Evolutionary conservation across 2,888 invertebrate genomes (phyloP).

Genomic region (Phorcus lineatus): DNA sequence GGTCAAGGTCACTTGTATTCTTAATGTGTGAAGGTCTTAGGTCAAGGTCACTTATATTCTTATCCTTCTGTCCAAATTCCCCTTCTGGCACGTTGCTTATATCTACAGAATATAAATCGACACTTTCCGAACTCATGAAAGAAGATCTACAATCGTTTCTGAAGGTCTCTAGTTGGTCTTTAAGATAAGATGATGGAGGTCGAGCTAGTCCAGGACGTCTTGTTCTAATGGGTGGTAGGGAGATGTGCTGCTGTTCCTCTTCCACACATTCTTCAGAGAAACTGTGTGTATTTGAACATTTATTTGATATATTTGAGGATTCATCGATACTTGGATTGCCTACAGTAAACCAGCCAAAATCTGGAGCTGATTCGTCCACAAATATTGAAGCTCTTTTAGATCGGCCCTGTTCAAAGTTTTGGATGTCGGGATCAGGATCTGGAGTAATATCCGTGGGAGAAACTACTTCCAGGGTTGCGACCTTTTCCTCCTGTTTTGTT

Average conservation of each 20-base stretch:
- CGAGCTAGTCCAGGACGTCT: not conserved
- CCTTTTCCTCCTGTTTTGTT: not conserved
- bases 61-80: too few relatives aligned
- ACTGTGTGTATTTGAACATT: not conserved
- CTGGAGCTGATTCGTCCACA: not conserved
- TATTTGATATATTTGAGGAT: not conserved
- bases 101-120: too few relatives aligned
- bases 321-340: not conserved
- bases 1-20: too few relatives aligned
- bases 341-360: slow-evolving; percentile 10
- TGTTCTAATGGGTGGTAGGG: not conserved
- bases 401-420: not conserved
- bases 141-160: too few relatives aligned
- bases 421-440: not conserved
- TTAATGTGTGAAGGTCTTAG: too few relatives aligned
- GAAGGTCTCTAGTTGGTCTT: not conserved
- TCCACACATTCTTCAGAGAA: not conserved
- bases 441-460: not conserved
- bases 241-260: not conserved
- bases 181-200: not conserved
- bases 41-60: too few relatives aligned
- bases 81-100: too few relatives aligned
- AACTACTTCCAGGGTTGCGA: not conserved
- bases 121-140: too few relatives aligned
- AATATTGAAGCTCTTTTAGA: not conserved